Percentiles rank a stretch among this genome's conserved stretches.
These are phyloP conservation scores for Alosa alosa DNA, from an alignment of 2,113 vertebrate species.

Conservation along the genomic window DNA sequence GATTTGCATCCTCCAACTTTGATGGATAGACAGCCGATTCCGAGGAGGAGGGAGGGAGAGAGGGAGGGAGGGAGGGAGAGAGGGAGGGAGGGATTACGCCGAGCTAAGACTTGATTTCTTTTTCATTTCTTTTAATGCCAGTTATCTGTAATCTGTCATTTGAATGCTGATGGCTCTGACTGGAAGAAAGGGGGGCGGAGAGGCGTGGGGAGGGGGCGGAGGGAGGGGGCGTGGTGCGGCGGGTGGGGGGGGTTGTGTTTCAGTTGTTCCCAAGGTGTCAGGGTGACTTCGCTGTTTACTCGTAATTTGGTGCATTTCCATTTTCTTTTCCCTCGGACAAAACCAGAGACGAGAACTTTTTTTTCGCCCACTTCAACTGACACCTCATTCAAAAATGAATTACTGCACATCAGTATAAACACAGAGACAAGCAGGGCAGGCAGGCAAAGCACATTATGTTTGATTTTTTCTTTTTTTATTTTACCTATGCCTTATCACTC, in stretches of 20 bases:
- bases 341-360: neutral
- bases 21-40: constrained; percentile 56
- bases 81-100: constrained; percentile 56
- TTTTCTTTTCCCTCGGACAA: constrained; percentile 3
- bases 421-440: neutral
- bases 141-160: constrained; percentile 58
- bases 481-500: neutral
- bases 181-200: constrained; percentile 12
- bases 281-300: constrained; percentile 19
- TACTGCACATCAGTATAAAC: neutral
- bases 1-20: constrained; percentile 62
- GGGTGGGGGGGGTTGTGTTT: too few species aligned
- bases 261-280: neutral
- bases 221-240: neutral
- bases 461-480: neutral
- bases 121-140: constrained; percentile 70
- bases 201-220: neutral
- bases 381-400: constrained; percentile 50
- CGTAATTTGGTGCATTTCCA: constrained; percentile 29
- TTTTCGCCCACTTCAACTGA: constrained; percentile 28
- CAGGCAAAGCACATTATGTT: neutral
- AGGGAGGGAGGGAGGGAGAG: neutral
- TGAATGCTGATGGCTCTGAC: constrained; percentile 55
- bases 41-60: neutral
- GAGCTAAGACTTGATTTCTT: constrained; percentile 61